Conservation (phyloP, 2,797 vertebrate species). For the Sphenodon punctatus region DNA sequence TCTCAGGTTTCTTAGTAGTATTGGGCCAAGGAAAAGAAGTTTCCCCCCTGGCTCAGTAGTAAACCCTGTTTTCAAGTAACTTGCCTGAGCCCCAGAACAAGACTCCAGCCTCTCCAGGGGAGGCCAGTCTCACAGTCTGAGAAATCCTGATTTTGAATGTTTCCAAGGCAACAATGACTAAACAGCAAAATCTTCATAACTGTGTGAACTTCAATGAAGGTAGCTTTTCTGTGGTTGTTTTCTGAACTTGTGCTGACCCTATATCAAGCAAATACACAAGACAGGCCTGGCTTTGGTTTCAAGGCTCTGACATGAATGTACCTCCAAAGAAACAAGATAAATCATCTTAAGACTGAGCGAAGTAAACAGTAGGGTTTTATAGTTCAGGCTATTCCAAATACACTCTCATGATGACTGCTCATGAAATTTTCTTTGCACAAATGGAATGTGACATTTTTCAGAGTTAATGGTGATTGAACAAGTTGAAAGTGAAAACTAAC, state of each 20-base stretch:
- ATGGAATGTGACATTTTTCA: slow-evolving; percentile 63
- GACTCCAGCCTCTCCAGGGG: neutral
- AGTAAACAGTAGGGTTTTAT: slow-evolving; percentile 48
- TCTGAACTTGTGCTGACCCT: neutral
- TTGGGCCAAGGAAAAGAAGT: neutral
- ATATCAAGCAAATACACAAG: fast-evolving
- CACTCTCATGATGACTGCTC: slow-evolving; percentile 2
- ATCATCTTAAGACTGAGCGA: slow-evolving; percentile 12
- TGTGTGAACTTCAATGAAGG: neutral
- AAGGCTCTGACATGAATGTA: neutral
- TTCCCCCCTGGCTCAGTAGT: neutral
- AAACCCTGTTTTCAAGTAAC: neutral
- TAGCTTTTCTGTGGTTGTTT: neutral
- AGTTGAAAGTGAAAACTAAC: slow-evolving; percentile 55
- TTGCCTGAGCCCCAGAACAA: neutral
- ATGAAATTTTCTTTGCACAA: slow-evolving; percentile 49
- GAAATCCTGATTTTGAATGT: neutral
- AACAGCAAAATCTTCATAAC: neutral
- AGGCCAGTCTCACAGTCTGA: neutral
- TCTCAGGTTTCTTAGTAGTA: no score
- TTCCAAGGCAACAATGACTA: neutral
- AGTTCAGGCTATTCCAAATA: slow-evolving; percentile 18
- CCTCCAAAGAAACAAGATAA: neutral
- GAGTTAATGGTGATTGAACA: slow-evolving; percentile 52
- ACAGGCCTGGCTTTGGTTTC: neutral